Conservation (phyloP, 2,113 vertebrate species). For the Notarius lentiginosus region DNA sequence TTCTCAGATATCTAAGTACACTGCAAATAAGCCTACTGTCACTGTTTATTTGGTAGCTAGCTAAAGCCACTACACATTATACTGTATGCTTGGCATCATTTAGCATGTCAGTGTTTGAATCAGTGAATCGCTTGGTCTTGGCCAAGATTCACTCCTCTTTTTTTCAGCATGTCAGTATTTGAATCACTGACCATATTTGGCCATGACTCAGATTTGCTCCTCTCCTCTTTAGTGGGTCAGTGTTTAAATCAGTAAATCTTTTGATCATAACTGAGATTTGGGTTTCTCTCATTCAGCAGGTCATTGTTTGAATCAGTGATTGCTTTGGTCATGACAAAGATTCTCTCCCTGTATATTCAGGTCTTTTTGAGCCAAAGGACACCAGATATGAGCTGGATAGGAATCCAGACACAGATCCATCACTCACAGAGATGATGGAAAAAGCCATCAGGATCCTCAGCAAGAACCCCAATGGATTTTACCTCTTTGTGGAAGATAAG, state of each 20-base stretch:
- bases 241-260: not conserved
- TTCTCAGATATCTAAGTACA: not conserved
- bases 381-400: conserved; percentile 73
- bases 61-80: not conserved
- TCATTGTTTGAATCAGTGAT: not conserved
- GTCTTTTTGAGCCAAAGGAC: conserved; percentile 79
- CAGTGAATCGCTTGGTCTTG: not conserved
- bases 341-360: conserved; percentile 53
- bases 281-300: not conserved
- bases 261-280: not conserved
- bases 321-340: not conserved
- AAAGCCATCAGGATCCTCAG: conserved; percentile 77
- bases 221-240: not conserved
- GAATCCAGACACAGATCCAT: conserved; percentile 67
- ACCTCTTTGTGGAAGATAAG: conserved; percentile 82
- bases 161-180: not conserved
- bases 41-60: not conserved
- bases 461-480: conserved; percentile 76
- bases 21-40: not conserved
- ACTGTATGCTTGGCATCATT: not conserved
- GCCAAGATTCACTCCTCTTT: not conserved
- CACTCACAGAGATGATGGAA: conserved; percentile 76
- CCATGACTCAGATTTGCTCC: not conserved
- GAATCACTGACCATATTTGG: not conserved
- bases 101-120: not conserved